These are phyloP conservation scores for Drosophila phalerata DNA, from an alignment of 2,888 invertebrate species.

Conservation along the genomic window DNA sequence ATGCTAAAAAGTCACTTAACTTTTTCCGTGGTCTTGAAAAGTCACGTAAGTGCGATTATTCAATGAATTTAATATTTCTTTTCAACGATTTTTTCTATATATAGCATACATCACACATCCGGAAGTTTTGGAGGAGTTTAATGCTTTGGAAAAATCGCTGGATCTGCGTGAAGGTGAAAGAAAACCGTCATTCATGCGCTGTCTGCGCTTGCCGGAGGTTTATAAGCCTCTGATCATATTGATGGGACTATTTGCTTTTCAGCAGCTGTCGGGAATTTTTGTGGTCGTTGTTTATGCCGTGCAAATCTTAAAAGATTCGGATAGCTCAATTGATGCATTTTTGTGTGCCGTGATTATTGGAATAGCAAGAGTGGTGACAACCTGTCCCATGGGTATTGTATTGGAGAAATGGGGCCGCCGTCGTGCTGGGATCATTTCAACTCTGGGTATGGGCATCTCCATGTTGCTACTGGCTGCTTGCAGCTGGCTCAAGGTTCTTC, in stretches of 20 bases:
- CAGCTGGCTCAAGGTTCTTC: slow-evolving; percentile 83
- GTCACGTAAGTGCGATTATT: slow-evolving; percentile 61
- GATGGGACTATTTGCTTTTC: slow-evolving; percentile 88
- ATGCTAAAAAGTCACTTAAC: slow-evolving; percentile 87
- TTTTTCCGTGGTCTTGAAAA: slow-evolving; percentile 88
- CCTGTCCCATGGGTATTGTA: slow-evolving; percentile 88
- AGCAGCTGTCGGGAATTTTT: slow-evolving; percentile 90
- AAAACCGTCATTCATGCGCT: slow-evolving; percentile 71
- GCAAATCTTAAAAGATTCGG: slow-evolving; percentile 88
- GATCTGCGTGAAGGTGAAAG: slow-evolving; percentile 70
- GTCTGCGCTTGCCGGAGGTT: slow-evolving; percentile 82
- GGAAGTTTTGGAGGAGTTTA: slow-evolving; percentile 79
- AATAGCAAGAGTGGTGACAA: slow-evolving; percentile 88
- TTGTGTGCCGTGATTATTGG: slow-evolving; percentile 89
- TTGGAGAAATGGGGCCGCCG: slow-evolving; percentile 88
- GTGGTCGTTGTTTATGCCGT: slow-evolving; percentile 91
- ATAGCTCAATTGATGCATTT: slow-evolving; percentile 88
- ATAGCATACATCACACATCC: slow-evolving; percentile 78
- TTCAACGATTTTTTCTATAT: neutral
- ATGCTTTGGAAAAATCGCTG: slow-evolving; percentile 75
- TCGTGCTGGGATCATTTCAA: slow-evolving; percentile 89
- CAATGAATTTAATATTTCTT: neutral
- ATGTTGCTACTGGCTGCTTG: slow-evolving; percentile 87
- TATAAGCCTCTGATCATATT: slow-evolving; percentile 86
- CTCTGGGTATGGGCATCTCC: slow-evolving; percentile 88